These are phyloP conservation scores for Prionailurus bengalensis DNA, from an alignment of 2,113 vertebrate genomes.

Conservation along the genomic window DNA sequence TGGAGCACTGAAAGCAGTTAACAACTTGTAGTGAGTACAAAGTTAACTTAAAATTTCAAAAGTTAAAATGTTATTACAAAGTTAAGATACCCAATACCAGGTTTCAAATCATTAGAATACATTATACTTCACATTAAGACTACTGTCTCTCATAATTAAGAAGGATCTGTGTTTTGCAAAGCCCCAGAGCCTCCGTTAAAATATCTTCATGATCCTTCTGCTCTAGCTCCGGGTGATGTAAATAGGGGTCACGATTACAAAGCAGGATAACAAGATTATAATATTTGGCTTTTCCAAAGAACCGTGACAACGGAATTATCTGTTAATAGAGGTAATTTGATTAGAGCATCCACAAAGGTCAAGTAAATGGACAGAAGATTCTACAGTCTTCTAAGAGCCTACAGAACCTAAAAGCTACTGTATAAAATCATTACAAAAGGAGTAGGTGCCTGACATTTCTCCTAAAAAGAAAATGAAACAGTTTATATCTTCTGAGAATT, in stretches of 20 bases:
- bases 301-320: not conserved
- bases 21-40: not conserved
- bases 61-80: not conserved
- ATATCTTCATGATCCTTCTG: not conserved
- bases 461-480: not conserved
- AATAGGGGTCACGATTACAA: not conserved
- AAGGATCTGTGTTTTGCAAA: constrained; percentile 2
- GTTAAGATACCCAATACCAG: not conserved
- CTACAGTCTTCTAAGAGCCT: not conserved
- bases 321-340: not conserved
- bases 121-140: constrained; percentile 42
- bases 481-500: constrained; percentile 14
- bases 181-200: not conserved
- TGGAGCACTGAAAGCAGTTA: not conserved
- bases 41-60: not conserved
- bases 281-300: constrained; percentile 1
- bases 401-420: constrained; percentile 1
- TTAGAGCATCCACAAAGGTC: not conserved
- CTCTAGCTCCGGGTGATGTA: not conserved
- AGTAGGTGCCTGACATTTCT: not conserved
- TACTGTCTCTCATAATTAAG: not conserved
- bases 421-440: not conserved
- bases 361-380: constrained; percentile 2
- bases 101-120: not conserved
- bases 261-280: not conserved